Evolutionary conservation across 2,113 vertebrate genomes (phyloP), one percentile per base, ranked within the genome.

Genomic region (Neopipo cinnamomea): DNA sequence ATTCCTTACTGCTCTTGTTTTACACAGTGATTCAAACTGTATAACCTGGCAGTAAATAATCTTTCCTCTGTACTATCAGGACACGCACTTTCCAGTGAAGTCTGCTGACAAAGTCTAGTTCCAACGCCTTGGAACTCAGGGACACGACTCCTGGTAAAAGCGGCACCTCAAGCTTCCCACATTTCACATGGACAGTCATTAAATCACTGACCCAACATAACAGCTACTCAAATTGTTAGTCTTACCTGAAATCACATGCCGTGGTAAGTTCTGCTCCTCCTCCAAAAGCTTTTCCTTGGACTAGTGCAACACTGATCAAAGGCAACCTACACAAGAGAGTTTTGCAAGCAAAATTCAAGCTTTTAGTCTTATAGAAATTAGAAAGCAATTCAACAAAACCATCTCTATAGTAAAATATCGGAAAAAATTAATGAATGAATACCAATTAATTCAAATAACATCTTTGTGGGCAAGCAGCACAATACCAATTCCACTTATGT

Each of bases 171-270:
- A n/a, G 47, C 20, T 73, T 55, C 27, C 52, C 44, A 22, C 3
- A 25, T 88, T 66, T 68, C 74, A 66, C 3, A 24, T 27, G 33
- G 17, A 23, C 39, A 65, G 30, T 37, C 50, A 78, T 80, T 41
- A 83, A 67, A 62, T 39, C 7, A 39, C 14, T 9, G 21, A 44
- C 20, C 9, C 44, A 85, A n/a, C 5, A 4, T 4, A 31, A n/a
- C 28, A 53, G 28, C n/a, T 61, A 58, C 28, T 77, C 58, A 79
- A 37, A 49, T 28, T 46, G 59, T 63, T 70, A 30, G 56, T 27
- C 95, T 73, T 96, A 99, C 99, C 99, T 99, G 98, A 99, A 99
- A 97, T 99, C 99, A 94, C 99, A 99, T 8, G 99, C 99, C 10
- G 99, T 99, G 31, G 97, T 97, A 87, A 99, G 92, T 91, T 99